A percentile compares a stretch with the other conserved stretches of the same genome.
Evolutionary conservation across 2,888 invertebrate genomes (phyloP).

Genomic region (Ceriagrion tenellum): DNA sequence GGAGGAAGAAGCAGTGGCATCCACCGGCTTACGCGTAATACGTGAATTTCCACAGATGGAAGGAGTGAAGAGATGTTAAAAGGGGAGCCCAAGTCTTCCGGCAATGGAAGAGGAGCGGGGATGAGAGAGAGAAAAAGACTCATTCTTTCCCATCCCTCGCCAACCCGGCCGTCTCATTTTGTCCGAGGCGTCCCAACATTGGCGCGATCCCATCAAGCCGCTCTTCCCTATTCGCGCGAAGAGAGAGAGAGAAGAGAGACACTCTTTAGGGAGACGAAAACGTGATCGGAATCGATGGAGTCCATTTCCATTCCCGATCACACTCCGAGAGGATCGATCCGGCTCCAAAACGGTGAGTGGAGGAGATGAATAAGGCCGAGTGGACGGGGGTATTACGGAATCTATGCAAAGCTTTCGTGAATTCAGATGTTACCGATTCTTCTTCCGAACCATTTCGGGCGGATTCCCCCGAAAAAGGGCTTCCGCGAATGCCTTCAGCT

Average conservation of each 20-base stretch:
- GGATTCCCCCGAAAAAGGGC: background rate
- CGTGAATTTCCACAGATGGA: background rate
- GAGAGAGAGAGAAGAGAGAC: background rate
- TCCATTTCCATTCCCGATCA: background rate
- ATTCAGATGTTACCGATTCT: background rate
- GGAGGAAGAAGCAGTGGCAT: slow-evolving; percentile 13
- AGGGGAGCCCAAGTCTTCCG: slow-evolving; percentile 16
- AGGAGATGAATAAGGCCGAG: background rate
- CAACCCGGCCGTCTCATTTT: background rate
- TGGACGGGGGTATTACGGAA: background rate
- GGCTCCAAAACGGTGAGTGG: background rate
- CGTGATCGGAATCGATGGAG: slow-evolving; percentile 52
- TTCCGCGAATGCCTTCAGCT: background rate
- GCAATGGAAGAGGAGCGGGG: background rate
- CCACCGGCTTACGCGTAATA: background rate
- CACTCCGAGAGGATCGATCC: background rate
- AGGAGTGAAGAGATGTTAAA: background rate
- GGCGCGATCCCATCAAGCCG: background rate
- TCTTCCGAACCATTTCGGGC: background rate
- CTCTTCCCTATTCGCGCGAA: background rate
- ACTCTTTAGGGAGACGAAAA: background rate
- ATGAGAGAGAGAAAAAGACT: background rate
- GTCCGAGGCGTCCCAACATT: background rate
- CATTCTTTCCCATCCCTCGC: background rate
- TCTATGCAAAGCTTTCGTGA: background rate